Percentiles rank a stretch among this genome's conserved stretches.
Conservation (phyloP, 2,888 invertebrate genomes). For the Argyresthia albistria region DNA sequence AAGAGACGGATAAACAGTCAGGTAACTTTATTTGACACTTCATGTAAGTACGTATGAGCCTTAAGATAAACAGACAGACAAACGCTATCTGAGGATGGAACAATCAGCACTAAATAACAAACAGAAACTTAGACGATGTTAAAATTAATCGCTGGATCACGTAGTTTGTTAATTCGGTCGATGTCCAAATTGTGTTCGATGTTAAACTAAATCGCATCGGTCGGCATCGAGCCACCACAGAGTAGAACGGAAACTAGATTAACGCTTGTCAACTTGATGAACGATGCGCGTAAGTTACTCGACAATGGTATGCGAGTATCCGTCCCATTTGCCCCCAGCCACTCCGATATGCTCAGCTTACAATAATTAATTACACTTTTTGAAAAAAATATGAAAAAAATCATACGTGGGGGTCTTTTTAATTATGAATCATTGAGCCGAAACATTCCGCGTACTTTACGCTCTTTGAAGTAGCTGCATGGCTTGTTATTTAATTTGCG, state of each 20-base stretch:
- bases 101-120: too few species aligned
- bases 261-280: slow-evolving; percentile 70
- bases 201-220: too few species aligned
- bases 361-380: slow-evolving; percentile 45
- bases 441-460: slow-evolving; percentile 5
- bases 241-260: slow-evolving; percentile 57
- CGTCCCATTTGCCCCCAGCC: slow-evolving; percentile 34
- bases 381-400: slow-evolving; percentile 6
- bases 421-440: slow-evolving; percentile 6
- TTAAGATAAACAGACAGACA: too few species aligned
- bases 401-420: slow-evolving; percentile 9
- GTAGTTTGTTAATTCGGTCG: too few species aligned
- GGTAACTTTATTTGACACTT: too few species aligned
- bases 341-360: slow-evolving; percentile 44
- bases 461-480: neutral
- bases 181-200: too few species aligned
- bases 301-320: slow-evolving; percentile 64
- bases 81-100: too few species aligned
- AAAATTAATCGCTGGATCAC: slow-evolving; percentile 11
- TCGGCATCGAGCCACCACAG: neutral
- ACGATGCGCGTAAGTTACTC: slow-evolving; percentile 68
- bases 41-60: too few species aligned
- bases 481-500: neutral
- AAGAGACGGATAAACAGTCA: too few species aligned
- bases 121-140: too few species aligned